These are phyloP conservation scores for Lerista edwardsae DNA, from an alignment of 2,797 vertebrate genomes.

Conservation along the genomic window DNA sequence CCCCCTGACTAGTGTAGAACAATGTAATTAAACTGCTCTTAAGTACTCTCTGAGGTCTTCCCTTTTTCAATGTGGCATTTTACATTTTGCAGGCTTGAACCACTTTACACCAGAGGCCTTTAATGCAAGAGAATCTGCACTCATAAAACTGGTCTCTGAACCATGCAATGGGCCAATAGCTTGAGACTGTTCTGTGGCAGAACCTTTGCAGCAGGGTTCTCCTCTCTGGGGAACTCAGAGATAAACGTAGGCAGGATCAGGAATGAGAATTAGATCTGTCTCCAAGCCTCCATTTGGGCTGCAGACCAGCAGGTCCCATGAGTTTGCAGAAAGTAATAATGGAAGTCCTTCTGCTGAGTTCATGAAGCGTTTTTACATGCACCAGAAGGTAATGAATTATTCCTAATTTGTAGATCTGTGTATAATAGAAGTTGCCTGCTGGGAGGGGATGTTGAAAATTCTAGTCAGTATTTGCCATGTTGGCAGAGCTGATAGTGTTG, in stretches of 20 bases:
- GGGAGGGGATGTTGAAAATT: background rate
- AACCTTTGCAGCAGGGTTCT: background rate
- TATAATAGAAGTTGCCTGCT: background rate
- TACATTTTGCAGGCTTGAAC: constrained; percentile 21
- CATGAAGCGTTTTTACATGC: background rate
- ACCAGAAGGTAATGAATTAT: constrained; percentile 20
- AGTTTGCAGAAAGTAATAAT: background rate
- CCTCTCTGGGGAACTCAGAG: background rate
- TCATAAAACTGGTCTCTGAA: constrained; percentile 3
- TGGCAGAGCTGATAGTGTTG: constrained; percentile 4
- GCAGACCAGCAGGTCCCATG: background rate
- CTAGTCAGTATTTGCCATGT: constrained; percentile 9
- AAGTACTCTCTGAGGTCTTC: constrained; percentile 56
- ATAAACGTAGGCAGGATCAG: background rate
- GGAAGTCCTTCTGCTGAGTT: background rate
- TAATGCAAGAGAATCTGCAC: constrained; percentile 35
- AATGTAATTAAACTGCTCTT: constrained; percentile 61
- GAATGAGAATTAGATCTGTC: background rate
- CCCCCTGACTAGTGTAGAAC: constrained; percentile 42
- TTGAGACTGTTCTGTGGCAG: background rate
- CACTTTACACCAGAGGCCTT: background rate
- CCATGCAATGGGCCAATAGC: constrained; percentile 2
- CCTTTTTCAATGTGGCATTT: constrained; percentile 17
- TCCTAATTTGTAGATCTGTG: background rate
- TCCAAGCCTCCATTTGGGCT: background rate